Base-by-base conservation (phyloP, 2,113 vertebrate genomes). In the Etheostoma cragini region DNA sequence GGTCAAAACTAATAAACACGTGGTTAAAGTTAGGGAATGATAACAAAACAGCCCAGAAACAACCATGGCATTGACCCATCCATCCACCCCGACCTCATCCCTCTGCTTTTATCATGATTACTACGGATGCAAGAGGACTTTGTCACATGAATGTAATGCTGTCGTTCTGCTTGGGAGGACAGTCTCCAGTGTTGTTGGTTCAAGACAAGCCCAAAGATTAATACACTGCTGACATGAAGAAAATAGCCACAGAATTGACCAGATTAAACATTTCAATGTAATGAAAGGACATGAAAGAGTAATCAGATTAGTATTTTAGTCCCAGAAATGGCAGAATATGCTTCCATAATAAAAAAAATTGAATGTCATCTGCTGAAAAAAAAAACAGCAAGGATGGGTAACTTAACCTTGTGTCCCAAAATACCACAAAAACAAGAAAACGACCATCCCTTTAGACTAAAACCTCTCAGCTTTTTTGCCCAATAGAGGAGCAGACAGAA, bases 371-470 rank as follows among this genome's bases (percentile, higher is more conserved):
- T 17, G 26, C 57, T 53, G 52, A 17, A n/a, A 17, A 17, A n/a
- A 17, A 68, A 47, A 50, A 64, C 16, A 22, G 49, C 1, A 47
- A 68, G 11, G 45, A 66, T 50, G 30, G 83, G 42, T 82, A 80
- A 82, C 80, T 58, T 80, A 65, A 85, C 85, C 85, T 74, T 33
- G 33, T 74, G 76, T 86, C 80, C 60, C 1, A 0, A 47, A 76
- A 79, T 73, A 76, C 81, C 38, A 76, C 16, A 75, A 72, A 87
- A 68, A 63, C 38, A 72, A 85, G 35, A 70, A 82, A 81, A 60
- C 12, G 2, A 57, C 58, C 15, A 15, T 3, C 62, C 50, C 84
- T 76, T 86, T 61, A 78, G 58, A 72, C 54, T 65, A 56, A 84
- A 83, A 61, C 71, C 77, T 69, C 24, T 7, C 24, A 42, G 56